A percentile compares a stretch with the other conserved stretches of the same genome.
These are phyloP conservation scores for Campaea margaritaria DNA, from an alignment of 2,888 invertebrate genomes.

Conservation along the genomic window DNA sequence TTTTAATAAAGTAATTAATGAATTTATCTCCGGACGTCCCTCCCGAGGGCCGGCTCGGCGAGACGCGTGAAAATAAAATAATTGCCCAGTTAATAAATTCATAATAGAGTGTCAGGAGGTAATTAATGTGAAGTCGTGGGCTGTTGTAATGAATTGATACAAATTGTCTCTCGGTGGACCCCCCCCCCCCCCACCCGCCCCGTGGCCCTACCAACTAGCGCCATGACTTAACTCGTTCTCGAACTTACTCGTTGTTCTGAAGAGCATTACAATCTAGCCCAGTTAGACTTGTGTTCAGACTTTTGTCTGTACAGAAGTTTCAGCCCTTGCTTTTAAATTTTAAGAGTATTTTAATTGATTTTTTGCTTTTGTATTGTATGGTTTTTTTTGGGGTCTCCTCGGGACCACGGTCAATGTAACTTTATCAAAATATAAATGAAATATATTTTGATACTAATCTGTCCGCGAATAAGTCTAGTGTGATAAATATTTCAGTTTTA, in stretches of 20 bases:
- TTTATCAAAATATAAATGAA: too few relatives aligned
- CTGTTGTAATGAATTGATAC: slow-evolving; percentile 41
- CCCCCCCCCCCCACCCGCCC: too few relatives aligned
- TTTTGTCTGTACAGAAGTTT: background rate
- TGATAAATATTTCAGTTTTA: too few relatives aligned
- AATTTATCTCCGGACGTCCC: slow-evolving; percentile 10
- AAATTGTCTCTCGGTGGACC: slow-evolving; percentile 34
- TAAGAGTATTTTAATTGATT: background rate
- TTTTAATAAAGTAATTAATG: slow-evolving; percentile 5
- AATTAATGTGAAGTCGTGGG: slow-evolving; percentile 33
- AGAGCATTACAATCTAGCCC: background rate
- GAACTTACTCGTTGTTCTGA: background rate
- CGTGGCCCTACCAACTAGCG: slow-evolving; percentile 19
- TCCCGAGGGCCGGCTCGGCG: slow-evolving; percentile 22
- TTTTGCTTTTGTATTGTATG: too few relatives aligned
- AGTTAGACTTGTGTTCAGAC: background rate
- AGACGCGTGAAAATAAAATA: slow-evolving; percentile 34
- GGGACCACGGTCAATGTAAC: too few relatives aligned
- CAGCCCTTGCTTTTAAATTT: background rate
- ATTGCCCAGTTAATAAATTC: slow-evolving; percentile 37
- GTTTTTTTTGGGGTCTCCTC: too few relatives aligned
- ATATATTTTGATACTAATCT: too few relatives aligned
- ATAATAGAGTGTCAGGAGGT: slow-evolving; percentile 36
- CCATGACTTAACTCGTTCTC: background rate
- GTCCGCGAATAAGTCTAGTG: too few relatives aligned